phyloP scores from a whole-genome alignment of 2,888 invertebrate genomes.

The Dichetophora obliterata region DNA sequence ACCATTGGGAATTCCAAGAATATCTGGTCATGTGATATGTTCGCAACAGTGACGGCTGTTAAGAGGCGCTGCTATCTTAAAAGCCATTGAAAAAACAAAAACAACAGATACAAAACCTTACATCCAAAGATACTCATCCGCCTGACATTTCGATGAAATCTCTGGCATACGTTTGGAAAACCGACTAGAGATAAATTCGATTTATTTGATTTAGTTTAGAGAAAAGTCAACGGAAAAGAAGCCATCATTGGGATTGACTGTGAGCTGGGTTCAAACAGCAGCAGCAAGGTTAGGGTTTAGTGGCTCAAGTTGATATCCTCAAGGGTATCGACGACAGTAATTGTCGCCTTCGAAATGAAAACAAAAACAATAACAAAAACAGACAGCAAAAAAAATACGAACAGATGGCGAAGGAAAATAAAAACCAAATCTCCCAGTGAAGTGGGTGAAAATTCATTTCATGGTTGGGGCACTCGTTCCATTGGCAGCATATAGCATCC shows the following conservation, averaged over 20 bases:
- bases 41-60: not conserved
- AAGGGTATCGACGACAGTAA: constrained; percentile 20
- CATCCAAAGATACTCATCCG: not conserved
- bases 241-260: no score
- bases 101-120: not conserved
- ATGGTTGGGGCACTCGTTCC: no score
- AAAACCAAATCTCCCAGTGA: not conserved
- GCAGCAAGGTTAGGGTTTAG: no score
- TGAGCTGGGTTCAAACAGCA: no score
- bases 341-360: constrained; percentile 30
- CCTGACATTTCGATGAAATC: not conserved
- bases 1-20: not conserved
- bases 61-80: no score
- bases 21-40: not conserved
- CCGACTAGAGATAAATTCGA: constrained; percentile 13
- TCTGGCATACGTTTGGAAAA: constrained; percentile 8
- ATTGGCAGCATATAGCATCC: not conserved
- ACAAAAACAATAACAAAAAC: not conserved
- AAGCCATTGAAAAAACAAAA: no score
- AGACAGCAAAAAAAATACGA: constrained; percentile 5
- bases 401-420: not conserved
- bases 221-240: not conserved
- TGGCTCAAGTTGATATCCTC: not conserved
- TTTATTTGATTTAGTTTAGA: constrained; percentile 27
- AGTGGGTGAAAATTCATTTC: not conserved